Percentiles rank a stretch among this genome's conserved stretches.
phyloP scores from a whole-genome alignment of 2,797 vertebrate species.

The Neopelma chrysocephalum region DNA sequence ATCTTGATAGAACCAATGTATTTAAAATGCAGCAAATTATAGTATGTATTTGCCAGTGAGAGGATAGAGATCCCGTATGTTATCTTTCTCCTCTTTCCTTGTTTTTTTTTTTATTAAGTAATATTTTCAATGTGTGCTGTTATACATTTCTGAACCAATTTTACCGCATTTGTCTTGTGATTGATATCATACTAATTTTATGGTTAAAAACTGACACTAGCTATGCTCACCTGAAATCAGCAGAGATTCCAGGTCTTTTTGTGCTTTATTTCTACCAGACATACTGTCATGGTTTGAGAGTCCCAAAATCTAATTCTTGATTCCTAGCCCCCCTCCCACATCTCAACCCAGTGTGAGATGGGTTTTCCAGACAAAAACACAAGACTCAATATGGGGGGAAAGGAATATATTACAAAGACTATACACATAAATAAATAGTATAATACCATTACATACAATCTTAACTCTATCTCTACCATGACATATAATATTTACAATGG shows the following conservation, averaged over 20 bases:
- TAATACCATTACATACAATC: no score
- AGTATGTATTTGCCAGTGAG: not conserved
- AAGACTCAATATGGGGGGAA: no score
- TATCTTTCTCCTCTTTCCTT: not conserved
- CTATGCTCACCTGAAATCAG: not conserved
- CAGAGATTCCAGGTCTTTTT: not conserved
- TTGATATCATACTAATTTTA: not conserved
- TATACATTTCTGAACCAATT: not conserved
- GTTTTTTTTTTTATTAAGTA: not conserved
- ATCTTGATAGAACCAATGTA: not conserved
- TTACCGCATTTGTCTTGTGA: not conserved
- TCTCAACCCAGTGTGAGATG: no score
- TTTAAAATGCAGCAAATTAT: not conserved
- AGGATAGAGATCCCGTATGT: not conserved
- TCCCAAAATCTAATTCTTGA: no score
- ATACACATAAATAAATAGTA: no score
- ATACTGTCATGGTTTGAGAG: no score
- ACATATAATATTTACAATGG: no score
- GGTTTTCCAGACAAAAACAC: no score
- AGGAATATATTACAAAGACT: no score
- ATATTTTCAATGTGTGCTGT: not conserved
- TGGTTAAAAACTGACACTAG: not conserved
- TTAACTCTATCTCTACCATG: no score
- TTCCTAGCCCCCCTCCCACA: no score
- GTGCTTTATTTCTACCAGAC: not conserved